Evolutionary conservation across 2,888 invertebrate species (phyloP).

Genomic region (Sisyra terminalis): DNA sequence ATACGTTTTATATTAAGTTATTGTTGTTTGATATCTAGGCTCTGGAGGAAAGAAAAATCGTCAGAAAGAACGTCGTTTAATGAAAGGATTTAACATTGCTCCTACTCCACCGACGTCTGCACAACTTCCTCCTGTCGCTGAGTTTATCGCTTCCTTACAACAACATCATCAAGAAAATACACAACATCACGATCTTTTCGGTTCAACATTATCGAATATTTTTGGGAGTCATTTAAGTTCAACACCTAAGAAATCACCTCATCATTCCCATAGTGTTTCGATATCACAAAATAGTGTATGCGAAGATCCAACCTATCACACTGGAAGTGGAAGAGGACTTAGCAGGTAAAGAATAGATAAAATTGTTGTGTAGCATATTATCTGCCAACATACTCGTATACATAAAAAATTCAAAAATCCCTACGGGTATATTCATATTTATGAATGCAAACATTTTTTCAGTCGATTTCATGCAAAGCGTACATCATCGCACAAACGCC

Average conservation of each 20-base stretch:
- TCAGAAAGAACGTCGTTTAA: slow-evolving; percentile 78
- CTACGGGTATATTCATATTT: neutral
- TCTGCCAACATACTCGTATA: neutral
- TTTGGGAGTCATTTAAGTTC: slow-evolving; percentile 33
- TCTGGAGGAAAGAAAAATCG: slow-evolving; percentile 87
- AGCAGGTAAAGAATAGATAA: slow-evolving; percentile 10
- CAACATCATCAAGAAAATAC: slow-evolving; percentile 31
- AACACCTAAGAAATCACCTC: slow-evolving; percentile 19
- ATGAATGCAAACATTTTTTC: slow-evolving; percentile 3
- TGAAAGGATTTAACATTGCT: slow-evolving; percentile 89
- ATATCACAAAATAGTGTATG: slow-evolving; percentile 28
- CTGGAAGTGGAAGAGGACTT: slow-evolving; percentile 11
- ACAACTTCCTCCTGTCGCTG: slow-evolving; percentile 56
- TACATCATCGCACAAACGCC: slow-evolving; percentile 48
- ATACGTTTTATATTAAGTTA: neutral
- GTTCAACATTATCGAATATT: slow-evolving; percentile 53
- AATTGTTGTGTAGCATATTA: neutral
- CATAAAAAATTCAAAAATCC: neutral
- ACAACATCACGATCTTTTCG: slow-evolving; percentile 38
- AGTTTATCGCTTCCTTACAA: slow-evolving; percentile 60
- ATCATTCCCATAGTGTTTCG: slow-evolving; percentile 27
- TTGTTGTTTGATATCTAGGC: slow-evolving; percentile 29
- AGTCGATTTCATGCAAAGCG: slow-evolving; percentile 29
- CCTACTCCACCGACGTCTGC: slow-evolving; percentile 45
- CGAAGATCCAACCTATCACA: slow-evolving; percentile 18